Evolutionary conservation across 2,113 vertebrate species (phyloP), one percentile per base, ranked within the genome.

Genomic region (Forbesichthys papilliferus): DNA sequence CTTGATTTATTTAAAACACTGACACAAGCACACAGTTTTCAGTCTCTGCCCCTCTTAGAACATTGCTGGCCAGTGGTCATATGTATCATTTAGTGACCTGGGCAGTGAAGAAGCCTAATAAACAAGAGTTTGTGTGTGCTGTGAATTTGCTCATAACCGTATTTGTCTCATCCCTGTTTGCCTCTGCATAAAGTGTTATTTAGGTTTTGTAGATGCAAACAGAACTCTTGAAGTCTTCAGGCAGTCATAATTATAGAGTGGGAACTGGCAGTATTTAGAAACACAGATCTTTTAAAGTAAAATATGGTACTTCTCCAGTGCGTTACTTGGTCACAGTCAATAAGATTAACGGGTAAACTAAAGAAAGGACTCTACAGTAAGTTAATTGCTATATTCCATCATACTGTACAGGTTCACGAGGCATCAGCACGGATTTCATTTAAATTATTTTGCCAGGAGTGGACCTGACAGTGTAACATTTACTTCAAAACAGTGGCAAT

Each of bases 261-360:
- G 20, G 71, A 61, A 71, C 61, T 85, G 87, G 87, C 90, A 89
- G 90, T 87, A 80, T 78, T 73, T 78, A 46, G 66, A 36, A 72
- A 75, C 20, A 84, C 5, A 5, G 8, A 10, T 47, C 8, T 51
- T 58, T 66, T 34, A 62, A 49, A 2, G 71, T 75, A 77, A 12
- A 83, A 27, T 27, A 27, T 2, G 2, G 51, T 79, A 48, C 14
- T 55, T 73, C 11, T 59, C 72, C 70, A 81, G 86, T 82, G 85
- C 77, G 69, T 84, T 48, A 52, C 83, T 88, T 88, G 85, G 89
- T 90, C 89, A 85, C 79, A 85, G 82, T 89, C 74, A 62, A 64
- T 58, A 47, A 65, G 46, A 48, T 66, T 67, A 18, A 65, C 36
- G 79, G 71, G 76, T 81, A 13, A 61, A 64, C 65, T 55, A 64